Conservation (phyloP, 2,113 vertebrate species). For the Dicentrarchus labrax region DNA sequence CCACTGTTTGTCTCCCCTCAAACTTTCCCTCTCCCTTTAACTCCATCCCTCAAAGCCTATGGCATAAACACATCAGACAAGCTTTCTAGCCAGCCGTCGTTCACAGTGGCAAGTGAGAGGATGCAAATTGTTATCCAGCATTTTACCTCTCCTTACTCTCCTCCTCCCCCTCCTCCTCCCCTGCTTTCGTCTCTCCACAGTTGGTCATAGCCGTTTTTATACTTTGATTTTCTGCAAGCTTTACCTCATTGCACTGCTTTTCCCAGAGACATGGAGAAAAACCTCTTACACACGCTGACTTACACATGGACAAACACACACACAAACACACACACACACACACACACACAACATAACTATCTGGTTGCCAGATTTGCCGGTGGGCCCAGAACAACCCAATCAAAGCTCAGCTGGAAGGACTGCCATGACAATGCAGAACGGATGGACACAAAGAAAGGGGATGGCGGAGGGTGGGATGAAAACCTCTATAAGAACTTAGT, state of each 20-base stretch:
- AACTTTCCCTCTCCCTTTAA: slow-evolving; percentile 55
- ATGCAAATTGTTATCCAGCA: slow-evolving; percentile 69
- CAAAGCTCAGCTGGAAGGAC: slow-evolving; percentile 57
- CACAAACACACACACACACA: slow-evolving; percentile 17
- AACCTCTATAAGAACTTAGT: slow-evolving; percentile 44
- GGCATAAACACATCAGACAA: slow-evolving; percentile 75
- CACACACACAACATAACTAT: slow-evolving; percentile 35
- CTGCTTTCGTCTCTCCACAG: slow-evolving; percentile 47
- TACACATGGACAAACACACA: slow-evolving; percentile 36
- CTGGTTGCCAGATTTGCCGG: slow-evolving; percentile 63
- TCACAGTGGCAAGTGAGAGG: slow-evolving; percentile 56
- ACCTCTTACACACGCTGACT: slow-evolving; percentile 49
- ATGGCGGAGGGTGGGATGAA: slow-evolving; percentile 35
- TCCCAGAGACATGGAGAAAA: slow-evolving; percentile 55
- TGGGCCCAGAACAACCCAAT: slow-evolving; percentile 64
- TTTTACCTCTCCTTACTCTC: slow-evolving; percentile 36
- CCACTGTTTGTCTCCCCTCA: slow-evolving; percentile 40
- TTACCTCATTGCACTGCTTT: slow-evolving; percentile 71
- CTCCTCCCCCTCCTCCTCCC: background rate
- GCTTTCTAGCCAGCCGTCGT: slow-evolving; percentile 58
- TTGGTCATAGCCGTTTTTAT: slow-evolving; percentile 67
- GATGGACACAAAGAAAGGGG: slow-evolving; percentile 59
- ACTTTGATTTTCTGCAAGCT: slow-evolving; percentile 74
- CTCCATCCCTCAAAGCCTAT: slow-evolving; percentile 62
- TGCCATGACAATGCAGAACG: slow-evolving; percentile 66